Evolutionary conservation across 1,140 invertebrate species (phyloP).

Genomic region (Eumaeus atala): DNA sequence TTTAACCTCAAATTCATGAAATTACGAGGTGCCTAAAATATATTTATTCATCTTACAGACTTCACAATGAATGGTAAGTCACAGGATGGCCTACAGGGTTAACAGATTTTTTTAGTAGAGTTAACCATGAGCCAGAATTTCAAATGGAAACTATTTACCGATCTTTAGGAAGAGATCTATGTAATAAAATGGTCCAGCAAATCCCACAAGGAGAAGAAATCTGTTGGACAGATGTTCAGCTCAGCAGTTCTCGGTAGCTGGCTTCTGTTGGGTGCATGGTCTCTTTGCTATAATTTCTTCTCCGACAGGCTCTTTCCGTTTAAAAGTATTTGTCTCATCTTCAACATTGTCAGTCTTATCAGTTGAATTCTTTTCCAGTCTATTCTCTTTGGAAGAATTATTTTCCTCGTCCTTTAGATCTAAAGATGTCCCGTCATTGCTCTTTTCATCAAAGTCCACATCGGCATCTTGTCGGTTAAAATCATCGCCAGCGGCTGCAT

Average conservation of each 20-base stretch:
- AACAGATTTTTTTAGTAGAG: too few relatives aligned
- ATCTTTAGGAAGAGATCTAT: constrained; percentile 1
- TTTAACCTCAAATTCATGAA: too few relatives aligned
- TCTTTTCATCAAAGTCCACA: constrained; percentile 24
- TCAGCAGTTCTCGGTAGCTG: constrained; percentile 21
- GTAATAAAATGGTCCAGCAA: neutral
- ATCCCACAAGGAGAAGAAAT: neutral
- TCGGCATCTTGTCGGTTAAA: constrained; percentile 24
- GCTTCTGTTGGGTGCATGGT: constrained; percentile 56
- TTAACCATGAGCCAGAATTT: too few relatives aligned
- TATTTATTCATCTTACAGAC: too few relatives aligned
- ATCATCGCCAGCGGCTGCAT: constrained; percentile 40
- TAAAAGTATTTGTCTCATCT: constrained; percentile 45
- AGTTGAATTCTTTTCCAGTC: constrained; percentile 31
- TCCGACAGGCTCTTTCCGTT: constrained; percentile 56
- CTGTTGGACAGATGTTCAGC: neutral
- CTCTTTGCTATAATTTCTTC: constrained; percentile 55
- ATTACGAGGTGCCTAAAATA: too few relatives aligned
- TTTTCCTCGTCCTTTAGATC: constrained; percentile 22
- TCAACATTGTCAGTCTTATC: constrained; percentile 41
- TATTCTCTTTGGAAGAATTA: constrained; percentile 21
- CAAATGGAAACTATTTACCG: constrained; percentile 4
- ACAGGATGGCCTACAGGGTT: too few relatives aligned
- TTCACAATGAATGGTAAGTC: too few relatives aligned
- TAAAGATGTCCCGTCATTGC: neutral